phyloP scores from a whole-genome alignment of 2,888 invertebrate genomes.

The Plagodis pulveraria region DNA sequence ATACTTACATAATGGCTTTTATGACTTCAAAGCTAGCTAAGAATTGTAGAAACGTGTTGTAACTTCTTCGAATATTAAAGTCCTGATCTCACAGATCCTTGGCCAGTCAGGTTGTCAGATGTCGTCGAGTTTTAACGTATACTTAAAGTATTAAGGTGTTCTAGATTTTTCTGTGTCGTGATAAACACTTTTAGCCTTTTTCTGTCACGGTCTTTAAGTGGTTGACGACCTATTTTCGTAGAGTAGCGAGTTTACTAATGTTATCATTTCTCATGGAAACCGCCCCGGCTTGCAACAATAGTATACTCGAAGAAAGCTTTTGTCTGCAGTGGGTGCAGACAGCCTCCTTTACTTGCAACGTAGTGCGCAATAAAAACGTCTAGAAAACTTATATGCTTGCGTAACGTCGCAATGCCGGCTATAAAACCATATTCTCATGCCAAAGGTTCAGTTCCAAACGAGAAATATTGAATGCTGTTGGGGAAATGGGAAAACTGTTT shows the following conservation, averaged over 20 bases:
- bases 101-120: too few relatives aligned
- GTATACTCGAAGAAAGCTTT: conserved; percentile 9
- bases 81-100: too few relatives aligned
- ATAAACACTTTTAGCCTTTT: neutral
- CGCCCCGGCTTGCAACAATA: conserved; percentile 15
- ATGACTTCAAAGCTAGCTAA: too few relatives aligned
- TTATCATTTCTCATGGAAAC: conserved; percentile 14
- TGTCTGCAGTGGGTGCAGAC: conserved; percentile 11
- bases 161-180: too few relatives aligned
- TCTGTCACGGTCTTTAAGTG: neutral
- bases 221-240: conserved; percentile 4
- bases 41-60: too few relatives aligned
- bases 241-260: conserved; percentile 10
- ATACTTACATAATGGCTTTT: too few relatives aligned
- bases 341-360: conserved; percentile 25
- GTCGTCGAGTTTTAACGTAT: too few relatives aligned
- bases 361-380: conserved; percentile 37
- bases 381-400: conserved; percentile 28
- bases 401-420: conserved; percentile 29
- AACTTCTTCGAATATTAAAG: too few relatives aligned
- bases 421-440: conserved; percentile 22
- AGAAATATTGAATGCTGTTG: conserved; percentile 24
- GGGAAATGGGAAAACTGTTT: conserved; percentile 20
- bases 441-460: conserved; percentile 17
- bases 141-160: too few relatives aligned